A percentile compares a stretch with the other conserved stretches of the same genome.
These are phyloP conservation scores for Grallaria varia DNA, from an alignment of 2,113 vertebrate species.

Conservation along the genomic window DNA sequence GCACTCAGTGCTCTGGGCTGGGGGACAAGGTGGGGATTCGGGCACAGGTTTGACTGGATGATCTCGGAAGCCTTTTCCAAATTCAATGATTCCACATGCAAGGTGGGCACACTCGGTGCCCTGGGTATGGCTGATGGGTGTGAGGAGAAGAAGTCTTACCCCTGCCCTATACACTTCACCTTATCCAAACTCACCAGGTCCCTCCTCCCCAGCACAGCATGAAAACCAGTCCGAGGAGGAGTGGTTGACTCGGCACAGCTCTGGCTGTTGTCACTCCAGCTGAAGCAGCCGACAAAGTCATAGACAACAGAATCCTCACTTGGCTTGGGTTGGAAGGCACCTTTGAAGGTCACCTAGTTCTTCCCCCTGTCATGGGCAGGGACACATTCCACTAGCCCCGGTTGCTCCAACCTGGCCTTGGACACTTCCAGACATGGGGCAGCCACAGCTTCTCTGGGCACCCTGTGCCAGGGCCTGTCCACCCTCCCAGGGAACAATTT, in stretches of 20 bases:
- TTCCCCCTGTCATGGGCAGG: background rate
- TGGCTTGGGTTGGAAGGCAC: background rate
- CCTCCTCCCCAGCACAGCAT: background rate
- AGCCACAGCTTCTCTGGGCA: background rate
- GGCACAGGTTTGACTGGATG: accelerated
- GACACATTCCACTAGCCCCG: background rate
- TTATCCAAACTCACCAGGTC: background rate
- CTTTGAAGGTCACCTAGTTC: background rate
- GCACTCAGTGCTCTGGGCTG: background rate
- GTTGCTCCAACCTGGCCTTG: background rate
- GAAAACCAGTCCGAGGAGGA: too few species aligned
- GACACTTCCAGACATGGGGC: background rate
- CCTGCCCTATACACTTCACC: background rate
- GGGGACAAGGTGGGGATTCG: background rate
- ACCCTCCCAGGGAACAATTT: background rate
- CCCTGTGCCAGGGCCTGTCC: background rate
- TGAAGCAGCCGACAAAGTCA: background rate
- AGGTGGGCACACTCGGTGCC: background rate
- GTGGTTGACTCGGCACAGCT: background rate
- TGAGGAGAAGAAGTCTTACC: background rate
- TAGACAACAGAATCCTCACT: background rate
- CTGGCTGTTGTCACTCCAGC: background rate
- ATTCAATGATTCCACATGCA: accelerated
- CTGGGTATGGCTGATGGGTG: background rate
- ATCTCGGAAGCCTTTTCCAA: background rate